These are phyloP conservation scores for Dasypolia templi DNA, from an alignment of 2,888 invertebrate species.

Conservation along the genomic window DNA sequence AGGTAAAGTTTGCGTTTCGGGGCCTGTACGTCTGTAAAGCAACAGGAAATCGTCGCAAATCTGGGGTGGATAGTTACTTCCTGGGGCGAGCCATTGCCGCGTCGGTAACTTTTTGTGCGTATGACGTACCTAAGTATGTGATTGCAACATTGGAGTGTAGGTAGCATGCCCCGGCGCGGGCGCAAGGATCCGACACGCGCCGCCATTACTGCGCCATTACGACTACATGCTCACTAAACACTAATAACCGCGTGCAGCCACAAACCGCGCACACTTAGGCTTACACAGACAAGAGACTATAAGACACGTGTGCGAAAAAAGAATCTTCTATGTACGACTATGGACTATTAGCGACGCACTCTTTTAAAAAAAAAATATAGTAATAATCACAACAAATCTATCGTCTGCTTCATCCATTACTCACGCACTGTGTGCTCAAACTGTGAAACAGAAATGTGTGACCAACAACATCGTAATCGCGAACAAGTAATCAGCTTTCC, in stretches of 20 bases:
- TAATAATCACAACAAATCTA: background rate
- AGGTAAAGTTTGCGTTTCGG: background rate
- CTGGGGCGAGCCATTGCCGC: background rate
- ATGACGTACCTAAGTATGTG: background rate
- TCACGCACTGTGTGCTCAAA: too few species aligned
- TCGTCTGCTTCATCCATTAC: too few species aligned
- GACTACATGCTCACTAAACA: background rate
- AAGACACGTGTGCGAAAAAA: background rate
- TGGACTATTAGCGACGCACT: background rate
- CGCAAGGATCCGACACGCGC: conserved; percentile 1
- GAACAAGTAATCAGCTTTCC: too few species aligned
- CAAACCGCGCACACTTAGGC: background rate
- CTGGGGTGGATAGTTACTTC: background rate
- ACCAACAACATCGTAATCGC: too few species aligned
- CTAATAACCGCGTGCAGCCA: conserved; percentile 1
- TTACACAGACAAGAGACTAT: background rate
- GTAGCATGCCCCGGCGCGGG: background rate
- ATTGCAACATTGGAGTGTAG: background rate
- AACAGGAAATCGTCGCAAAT: background rate
- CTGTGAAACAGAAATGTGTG: too few species aligned
- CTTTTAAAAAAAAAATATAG: background rate
- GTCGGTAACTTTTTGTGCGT: background rate
- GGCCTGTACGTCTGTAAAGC: background rate
- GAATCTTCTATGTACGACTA: background rate
- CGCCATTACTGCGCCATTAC: conserved; percentile 5